A percentile compares a stretch with the other conserved stretches of the same genome.
phyloP scores from a whole-genome alignment of 2,797 vertebrate genomes.

The Spinus pinus region DNA sequence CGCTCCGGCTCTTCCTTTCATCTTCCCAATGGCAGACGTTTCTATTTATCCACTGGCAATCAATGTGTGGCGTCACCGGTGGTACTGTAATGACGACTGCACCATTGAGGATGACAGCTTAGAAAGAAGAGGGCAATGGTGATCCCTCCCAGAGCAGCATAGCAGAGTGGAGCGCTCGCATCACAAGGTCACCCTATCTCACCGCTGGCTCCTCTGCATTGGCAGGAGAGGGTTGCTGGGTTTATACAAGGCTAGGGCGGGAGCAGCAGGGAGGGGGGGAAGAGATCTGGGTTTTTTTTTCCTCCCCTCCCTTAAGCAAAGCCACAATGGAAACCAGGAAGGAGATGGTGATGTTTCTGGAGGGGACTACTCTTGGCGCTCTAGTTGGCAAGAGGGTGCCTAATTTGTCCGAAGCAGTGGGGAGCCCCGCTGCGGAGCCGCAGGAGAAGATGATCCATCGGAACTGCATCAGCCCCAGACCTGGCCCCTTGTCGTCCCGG shows the following conservation, averaged over 20 bases:
- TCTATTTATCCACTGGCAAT: constrained; percentile 92
- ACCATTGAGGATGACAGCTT: constrained; percentile 97
- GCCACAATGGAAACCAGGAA: constrained; percentile 89
- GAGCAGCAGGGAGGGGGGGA: constrained; percentile 25
- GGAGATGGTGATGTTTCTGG: constrained; percentile 89
- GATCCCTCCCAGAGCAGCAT: constrained; percentile 94
- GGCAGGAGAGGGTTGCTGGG: constrained; percentile 43
- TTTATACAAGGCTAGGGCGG: constrained; percentile 45
- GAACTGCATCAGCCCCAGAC: constrained; percentile 83
- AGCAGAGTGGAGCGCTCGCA: constrained; percentile 85
- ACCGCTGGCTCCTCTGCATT: constrained; percentile 62
- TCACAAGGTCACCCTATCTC: constrained; percentile 88
- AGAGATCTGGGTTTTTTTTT: constrained; percentile 47
- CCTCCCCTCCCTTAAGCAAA: constrained; percentile 50
- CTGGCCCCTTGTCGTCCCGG: constrained; percentile 77
- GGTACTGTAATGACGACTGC: constrained; percentile 91
- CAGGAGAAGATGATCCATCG: constrained; percentile 84
- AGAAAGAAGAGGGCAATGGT: constrained; percentile 94
- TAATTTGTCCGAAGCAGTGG: constrained; percentile 82
- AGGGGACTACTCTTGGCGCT: constrained; percentile 83
- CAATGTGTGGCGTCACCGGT: constrained; percentile 94
- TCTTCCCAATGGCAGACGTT: constrained; percentile 79
- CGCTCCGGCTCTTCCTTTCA: constrained; percentile 78
- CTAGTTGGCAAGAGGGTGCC: constrained; percentile 83
- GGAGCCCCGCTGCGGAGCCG: constrained; percentile 79